Evolutionary conservation across 2,113 vertebrate genomes (phyloP), one percentile per base, ranked within the genome.

Genomic region (Zapus hudsonius): DNA sequence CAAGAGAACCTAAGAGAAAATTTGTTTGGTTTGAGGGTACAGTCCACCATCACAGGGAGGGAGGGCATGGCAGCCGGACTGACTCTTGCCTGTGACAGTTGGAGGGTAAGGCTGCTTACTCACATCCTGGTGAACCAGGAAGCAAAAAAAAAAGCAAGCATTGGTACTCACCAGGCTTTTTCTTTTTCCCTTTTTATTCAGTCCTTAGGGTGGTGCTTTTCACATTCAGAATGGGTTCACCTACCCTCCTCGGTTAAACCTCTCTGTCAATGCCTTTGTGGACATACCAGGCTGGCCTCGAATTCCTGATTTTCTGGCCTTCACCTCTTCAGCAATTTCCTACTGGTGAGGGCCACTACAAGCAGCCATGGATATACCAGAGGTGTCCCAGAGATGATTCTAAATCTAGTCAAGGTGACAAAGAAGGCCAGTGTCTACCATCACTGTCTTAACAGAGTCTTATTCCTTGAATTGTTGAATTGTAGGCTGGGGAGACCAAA

Each of bases 401-500:
- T 33, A 16, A 23, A 76, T 36, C 44, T 33, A 19, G 25, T 25
- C 47, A n/a, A 25, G 4, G 4, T 22, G 74, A 55, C 31, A 76
- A 19, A 6, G 31, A 76, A 31, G 44, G 23, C 23, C 75, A 23
- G 42, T 20, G 70, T 44, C 20, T 66, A 2, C 10, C 29, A 7
- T 36, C 36, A 40, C 59, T 0, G 16, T 27, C 33, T 90, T 22
- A 44, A 72, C 7, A 61, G 25, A 42, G 22, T 13, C 29, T 59
- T 52, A 3, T 80, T 84, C 55, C 67, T 61, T 27, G 55, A 79
- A n/a, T 70, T 36, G 80, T 3, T 64, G 33, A 78, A n/a, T n/a
- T n/a, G n/a, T n/a, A n/a, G n/a, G n/a, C n/a, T n/a, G n/a, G 70
- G 15, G 61, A 88, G 33, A 63, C 23, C 52, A 83, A 80, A 94